Evolutionary conservation across 1,140 invertebrate species (phyloP), one percentile per base, ranked within the genome.

Genomic region (Leucophenga varia): DNA sequence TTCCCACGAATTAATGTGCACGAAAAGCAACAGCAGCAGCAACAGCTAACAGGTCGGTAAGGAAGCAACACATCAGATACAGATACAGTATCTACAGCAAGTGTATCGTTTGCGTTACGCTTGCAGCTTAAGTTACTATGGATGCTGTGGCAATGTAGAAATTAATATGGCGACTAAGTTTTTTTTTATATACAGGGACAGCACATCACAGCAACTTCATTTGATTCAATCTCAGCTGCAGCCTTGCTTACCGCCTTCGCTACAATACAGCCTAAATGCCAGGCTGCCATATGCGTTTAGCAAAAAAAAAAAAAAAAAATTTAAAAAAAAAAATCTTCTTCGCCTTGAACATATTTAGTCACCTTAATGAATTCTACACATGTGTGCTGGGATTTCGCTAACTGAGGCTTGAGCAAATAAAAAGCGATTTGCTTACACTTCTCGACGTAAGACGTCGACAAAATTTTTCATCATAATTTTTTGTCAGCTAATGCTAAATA

Each of bases 351-450:
- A 57, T 67, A 67, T 67, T 67, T 67, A 67, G 63, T 57, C 63
- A 67, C 63, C 63, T 67, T 67, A 67, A 67, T 67, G 63, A 67
- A 67, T 67, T 67, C 63, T 67, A 67, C 63, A 67, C 63, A 67
- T 67, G 63, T 67, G 63, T 67, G 50, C 63, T 51, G 55, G 59
- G 59, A 54, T 50, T 61, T 61, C 68, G 53, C 59, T 52, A 56
- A 67, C 63, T 63, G 63, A 67, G 67, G 63, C 63, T 55, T 56
- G 59, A 59, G 61, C 63, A 67, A 63, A 67, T 67, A n/a, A n/a
- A n/a, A n/a, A n/a, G n/a, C n/a, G n/a, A n/a, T n/a, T n/a, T n/a
- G n/a, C n/a, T n/a, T n/a, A n/a, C n/a, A n/a, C n/a, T n/a, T n/a
- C n/a, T n/a, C n/a, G n/a, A n/a, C n/a, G n/a, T n/a, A n/a, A n/a